These are phyloP conservation scores for Sterrhoptilus dennistouni DNA, from an alignment of 2,113 vertebrate species.

Conservation along the genomic window DNA sequence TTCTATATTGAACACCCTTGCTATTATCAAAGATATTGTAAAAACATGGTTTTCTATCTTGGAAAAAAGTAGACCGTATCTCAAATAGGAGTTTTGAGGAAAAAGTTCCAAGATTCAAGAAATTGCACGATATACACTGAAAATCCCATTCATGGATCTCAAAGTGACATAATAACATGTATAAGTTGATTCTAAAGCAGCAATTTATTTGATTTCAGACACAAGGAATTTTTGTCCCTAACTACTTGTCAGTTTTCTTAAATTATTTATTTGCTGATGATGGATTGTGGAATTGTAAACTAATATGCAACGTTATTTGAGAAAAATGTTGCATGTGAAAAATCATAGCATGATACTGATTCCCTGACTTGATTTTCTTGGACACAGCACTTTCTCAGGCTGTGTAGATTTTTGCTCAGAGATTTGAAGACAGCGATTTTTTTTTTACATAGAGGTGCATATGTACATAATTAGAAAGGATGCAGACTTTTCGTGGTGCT, in stretches of 20 bases:
- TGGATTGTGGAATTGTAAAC: background rate
- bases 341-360: background rate
- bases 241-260: background rate
- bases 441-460: background rate
- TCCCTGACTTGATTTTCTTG: background rate
- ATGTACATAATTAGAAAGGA: background rate
- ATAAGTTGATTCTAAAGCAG: background rate
- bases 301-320: background rate
- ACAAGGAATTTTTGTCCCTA: background rate
- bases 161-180: background rate
- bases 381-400: background rate
- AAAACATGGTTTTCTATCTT: background rate
- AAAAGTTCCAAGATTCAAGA: background rate
- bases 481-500: background rate
- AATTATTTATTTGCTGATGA: background rate
- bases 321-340: background rate
- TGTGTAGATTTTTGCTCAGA: background rate
- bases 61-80: background rate
- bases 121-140: background rate
- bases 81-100: background rate
- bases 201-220: background rate
- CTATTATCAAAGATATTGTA: background rate
- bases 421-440: fast-evolving
- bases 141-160: background rate
- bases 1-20: background rate